A percentile compares a stretch with the other conserved stretches of the same genome.
These are phyloP conservation scores for Dissostichus mawsoni DNA, from an alignment of 2,113 vertebrate species.

Conservation along the genomic window DNA sequence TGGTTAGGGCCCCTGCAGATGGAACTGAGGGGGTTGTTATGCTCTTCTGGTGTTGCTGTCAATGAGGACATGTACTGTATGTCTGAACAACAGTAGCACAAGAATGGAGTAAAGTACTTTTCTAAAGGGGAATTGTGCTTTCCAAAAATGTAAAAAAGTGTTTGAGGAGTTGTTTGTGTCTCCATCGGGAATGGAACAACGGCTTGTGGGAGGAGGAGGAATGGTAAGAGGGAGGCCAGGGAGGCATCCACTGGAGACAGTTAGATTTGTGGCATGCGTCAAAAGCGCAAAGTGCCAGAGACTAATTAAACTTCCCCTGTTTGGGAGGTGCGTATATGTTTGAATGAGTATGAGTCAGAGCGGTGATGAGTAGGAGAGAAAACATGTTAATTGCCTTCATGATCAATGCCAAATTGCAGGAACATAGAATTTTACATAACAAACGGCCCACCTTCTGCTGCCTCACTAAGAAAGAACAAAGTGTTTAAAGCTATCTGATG, in stretches of 20 bases:
- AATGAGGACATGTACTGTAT: not conserved
- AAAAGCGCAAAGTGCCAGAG: constrained; percentile 67
- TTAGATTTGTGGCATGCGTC: constrained; percentile 64
- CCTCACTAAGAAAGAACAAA: constrained; percentile 29
- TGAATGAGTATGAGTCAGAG: constrained; percentile 64
- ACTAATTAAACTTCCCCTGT: constrained; percentile 75
- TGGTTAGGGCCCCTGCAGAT: constrained; percentile 25
- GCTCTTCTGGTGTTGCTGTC: constrained; percentile 18
- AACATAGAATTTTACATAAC: constrained; percentile 55
- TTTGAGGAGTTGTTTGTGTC: constrained; percentile 50
- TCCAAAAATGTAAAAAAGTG: constrained; percentile 26
- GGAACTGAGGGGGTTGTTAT: constrained; percentile 39
- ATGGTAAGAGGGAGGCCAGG: constrained; percentile 50
- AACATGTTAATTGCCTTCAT: constrained; percentile 66
- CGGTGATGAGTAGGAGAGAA: constrained; percentile 65
- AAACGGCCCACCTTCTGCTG: constrained; percentile 28
- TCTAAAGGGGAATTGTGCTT: constrained; percentile 29
- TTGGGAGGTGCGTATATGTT: constrained; percentile 61
- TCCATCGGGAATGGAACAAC: constrained; percentile 44
- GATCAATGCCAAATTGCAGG: constrained; percentile 58
- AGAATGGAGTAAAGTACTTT: constrained; percentile 4
- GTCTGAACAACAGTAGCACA: constrained; percentile 27
- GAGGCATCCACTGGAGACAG: constrained; percentile 60
- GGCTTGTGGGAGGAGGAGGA: constrained; percentile 53
- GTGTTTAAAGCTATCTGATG: constrained; percentile 17